Percentiles rank a stretch among this genome's conserved stretches.
Conservation (phyloP, 2,113 vertebrate species). For the Rafetus swinhoei region DNA sequence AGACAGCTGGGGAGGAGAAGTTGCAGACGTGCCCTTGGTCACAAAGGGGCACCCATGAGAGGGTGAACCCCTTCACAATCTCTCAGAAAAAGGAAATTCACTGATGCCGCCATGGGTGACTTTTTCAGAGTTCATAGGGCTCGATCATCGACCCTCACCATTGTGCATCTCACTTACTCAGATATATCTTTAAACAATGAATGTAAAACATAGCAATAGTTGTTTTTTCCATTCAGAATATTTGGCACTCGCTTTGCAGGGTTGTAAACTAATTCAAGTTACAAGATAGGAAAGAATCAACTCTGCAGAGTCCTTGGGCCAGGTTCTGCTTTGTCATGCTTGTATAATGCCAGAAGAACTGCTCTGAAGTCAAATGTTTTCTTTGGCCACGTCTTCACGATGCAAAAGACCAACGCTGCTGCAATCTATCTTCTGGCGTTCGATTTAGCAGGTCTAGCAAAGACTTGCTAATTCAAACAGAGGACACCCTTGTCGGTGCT, state of each 20-base stretch:
- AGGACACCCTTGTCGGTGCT: no score
- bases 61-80: no score
- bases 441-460: no score
- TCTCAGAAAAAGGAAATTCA: background rate
- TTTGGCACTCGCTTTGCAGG: background rate
- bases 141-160: background rate
- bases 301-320: background rate
- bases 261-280: background rate
- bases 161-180: background rate
- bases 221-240: background rate
- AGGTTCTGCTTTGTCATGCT: background rate
- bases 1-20: no score
- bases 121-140: background rate
- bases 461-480: no score
- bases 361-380: background rate
- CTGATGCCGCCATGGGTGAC: rapidly evolving
- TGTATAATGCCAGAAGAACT: background rate
- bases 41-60: no score
- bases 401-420: no score
- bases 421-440: no score
- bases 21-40: no score
- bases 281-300: background rate
- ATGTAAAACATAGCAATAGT: background rate
- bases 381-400: background rate
- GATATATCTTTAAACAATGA: background rate